A percentile compares a stretch with the other conserved stretches of the same genome.
These are phyloP conservation scores for Dendrocincla tyrannina DNA, from an alignment of 2,797 vertebrate genomes.

Conservation along the genomic window DNA sequence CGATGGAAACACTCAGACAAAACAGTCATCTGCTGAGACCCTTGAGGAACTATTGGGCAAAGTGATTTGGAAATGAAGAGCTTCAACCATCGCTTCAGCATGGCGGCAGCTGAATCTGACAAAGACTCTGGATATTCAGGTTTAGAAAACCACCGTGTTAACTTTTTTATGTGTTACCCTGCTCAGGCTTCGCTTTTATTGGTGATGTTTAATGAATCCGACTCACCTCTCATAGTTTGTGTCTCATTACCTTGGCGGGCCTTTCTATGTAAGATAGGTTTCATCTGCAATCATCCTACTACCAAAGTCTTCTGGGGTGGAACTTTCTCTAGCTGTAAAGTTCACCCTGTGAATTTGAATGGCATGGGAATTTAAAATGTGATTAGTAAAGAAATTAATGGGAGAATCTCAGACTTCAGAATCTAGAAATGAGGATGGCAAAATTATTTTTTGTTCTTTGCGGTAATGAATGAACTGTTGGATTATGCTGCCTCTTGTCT, in stretches of 20 bases:
- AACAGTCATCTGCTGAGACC: not conserved
- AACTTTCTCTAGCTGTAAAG: not conserved
- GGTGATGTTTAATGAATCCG: not conserved
- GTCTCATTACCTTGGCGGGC: not conserved
- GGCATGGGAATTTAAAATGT: not conserved
- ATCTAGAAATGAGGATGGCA: not conserved
- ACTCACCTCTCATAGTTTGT: not conserved
- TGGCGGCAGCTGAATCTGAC: conserved; percentile 78
- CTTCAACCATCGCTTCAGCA: conserved; percentile 5
- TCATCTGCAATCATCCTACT: not conserved
- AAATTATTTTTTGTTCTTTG: not conserved
- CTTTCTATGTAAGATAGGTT: not conserved
- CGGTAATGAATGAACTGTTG: not conserved
- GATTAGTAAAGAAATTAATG: not conserved
- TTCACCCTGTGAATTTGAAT: not conserved
- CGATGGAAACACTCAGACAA: conserved; percentile 45
- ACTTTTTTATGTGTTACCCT: not conserved
- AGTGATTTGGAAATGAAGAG: conserved; percentile 59
- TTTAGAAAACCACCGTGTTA: conserved; percentile 47
- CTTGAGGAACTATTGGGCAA: conserved; percentile 26
- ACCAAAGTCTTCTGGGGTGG: not conserved
- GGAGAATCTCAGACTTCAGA: not conserved
- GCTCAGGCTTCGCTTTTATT: not conserved
- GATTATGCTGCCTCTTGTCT: not conserved
- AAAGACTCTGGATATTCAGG: conserved; percentile 91